A percentile compares a stretch with the other conserved stretches of the same genome.
These are phyloP conservation scores for Cisticola juncidis DNA, from an alignment of 2,113 vertebrate genomes.

Conservation along the genomic window DNA sequence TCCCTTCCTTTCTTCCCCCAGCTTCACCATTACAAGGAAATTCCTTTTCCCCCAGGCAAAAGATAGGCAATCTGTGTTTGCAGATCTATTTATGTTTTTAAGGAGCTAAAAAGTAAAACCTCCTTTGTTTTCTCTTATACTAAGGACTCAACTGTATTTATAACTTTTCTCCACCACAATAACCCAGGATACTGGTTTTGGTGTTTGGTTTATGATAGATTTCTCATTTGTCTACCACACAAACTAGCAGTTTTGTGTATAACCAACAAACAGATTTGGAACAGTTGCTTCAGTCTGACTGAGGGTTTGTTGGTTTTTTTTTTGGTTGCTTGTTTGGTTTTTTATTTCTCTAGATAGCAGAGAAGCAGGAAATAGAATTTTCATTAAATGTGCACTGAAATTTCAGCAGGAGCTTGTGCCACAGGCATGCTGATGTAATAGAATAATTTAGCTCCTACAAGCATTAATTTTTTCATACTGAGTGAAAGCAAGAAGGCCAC, in stretches of 20 bases:
- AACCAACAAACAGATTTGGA: neutral
- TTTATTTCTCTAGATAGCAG: neutral
- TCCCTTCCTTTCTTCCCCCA: neutral
- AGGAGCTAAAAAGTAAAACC: neutral
- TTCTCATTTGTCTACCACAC: neutral
- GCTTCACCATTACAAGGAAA: neutral
- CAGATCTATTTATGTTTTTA: neutral
- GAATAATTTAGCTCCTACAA: neutral
- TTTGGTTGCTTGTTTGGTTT: neutral
- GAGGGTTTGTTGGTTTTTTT: neutral
- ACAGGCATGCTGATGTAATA: neutral
- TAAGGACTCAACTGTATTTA: neutral
- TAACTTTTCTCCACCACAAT: neutral
- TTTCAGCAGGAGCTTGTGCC: neutral
- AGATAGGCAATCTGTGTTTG: neutral
- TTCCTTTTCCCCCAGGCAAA: neutral
- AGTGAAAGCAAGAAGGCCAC: neutral
- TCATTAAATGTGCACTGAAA: neutral
- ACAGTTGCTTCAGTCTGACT: neutral
- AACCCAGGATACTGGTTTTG: neutral
- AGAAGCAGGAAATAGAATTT: neutral
- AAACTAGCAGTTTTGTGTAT: neutral
- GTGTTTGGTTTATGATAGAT: neutral
- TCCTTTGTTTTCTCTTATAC: neutral
- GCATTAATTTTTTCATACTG: neutral